phyloP scores from a whole-genome alignment of 2,113 vertebrate genomes.

The Protobothrops mucrosquamatus region DNA sequence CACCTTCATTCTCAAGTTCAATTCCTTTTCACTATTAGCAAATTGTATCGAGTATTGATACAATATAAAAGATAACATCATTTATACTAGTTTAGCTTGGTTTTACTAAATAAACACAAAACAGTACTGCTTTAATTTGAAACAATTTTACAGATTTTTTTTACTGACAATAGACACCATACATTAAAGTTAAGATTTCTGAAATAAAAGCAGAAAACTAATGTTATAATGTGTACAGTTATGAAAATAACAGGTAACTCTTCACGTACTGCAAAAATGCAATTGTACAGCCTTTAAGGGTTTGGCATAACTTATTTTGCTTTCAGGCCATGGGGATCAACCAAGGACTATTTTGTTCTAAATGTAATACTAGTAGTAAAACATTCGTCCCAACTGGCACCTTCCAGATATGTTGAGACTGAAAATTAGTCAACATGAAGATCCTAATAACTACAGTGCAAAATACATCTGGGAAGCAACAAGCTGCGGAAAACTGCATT shows the following conservation, averaged over 20 bases:
- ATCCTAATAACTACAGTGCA: not conserved
- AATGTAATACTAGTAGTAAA: not conserved
- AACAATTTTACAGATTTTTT: not conserved
- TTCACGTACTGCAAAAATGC: not conserved
- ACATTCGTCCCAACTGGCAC: not conserved
- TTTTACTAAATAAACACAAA: not conserved
- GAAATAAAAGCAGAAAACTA: not conserved
- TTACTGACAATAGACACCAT: not conserved
- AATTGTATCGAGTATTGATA: not conserved
- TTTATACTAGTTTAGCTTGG: not conserved
- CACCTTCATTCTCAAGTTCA: not conserved
- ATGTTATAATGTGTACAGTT: not conserved
- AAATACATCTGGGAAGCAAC: not conserved
- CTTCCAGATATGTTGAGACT: not conserved
- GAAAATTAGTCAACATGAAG: not conserved
- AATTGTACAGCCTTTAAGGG: not conserved
- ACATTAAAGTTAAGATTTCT: not conserved
- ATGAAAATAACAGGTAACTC: not conserved
- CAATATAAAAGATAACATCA: not conserved
- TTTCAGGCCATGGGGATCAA: not conserved
- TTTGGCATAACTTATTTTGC: not conserved
- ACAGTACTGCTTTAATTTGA: not conserved
- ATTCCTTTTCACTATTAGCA: not conserved
- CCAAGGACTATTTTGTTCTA: not conserved
- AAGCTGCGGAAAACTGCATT: not conserved